Percentiles rank a stretch among this genome's conserved stretches.
Evolutionary conservation across 2,797 vertebrate genomes (phyloP).

Genomic region (Lacerta agilis): DNA sequence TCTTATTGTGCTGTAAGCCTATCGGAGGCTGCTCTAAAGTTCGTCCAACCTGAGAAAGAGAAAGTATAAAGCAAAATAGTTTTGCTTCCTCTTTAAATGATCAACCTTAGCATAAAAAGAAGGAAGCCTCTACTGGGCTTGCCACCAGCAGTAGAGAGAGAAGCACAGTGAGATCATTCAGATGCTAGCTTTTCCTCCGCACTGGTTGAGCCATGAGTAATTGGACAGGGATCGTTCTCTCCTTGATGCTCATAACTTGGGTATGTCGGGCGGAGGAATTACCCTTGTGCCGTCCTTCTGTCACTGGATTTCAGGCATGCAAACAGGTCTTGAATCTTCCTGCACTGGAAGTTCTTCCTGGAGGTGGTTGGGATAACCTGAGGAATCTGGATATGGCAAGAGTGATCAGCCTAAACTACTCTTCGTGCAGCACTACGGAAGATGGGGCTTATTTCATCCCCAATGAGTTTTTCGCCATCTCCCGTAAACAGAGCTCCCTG

Average conservation of each 20-base stretch:
- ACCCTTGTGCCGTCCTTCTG: not conserved
- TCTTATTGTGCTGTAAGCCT: not conserved
- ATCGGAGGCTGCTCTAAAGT: not conserved
- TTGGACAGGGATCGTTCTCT: constrained; percentile 15
- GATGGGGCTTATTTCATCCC: constrained; percentile 89
- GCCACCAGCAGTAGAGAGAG: not conserved
- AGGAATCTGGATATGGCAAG: constrained; percentile 89
- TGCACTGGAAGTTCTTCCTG: constrained; percentile 88
- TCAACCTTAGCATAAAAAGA: not conserved
- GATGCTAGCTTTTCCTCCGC: not conserved
- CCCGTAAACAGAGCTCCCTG: constrained; percentile 86
- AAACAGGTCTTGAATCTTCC: constrained; percentile 73
- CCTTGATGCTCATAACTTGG: not conserved
- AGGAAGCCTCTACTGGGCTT: constrained; percentile 19
- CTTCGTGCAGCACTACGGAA: constrained; percentile 87
- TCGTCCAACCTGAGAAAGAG: not conserved
- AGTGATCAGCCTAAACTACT: constrained; percentile 87
- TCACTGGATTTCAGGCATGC: constrained; percentile 77
- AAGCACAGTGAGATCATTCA: constrained; percentile 46
- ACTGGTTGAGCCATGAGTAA: constrained; percentile 39
- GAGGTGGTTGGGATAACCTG: constrained; percentile 94
- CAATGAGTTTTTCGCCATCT: constrained; percentile 87
- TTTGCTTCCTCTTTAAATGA: constrained; percentile 56
- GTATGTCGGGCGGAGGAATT: not conserved
- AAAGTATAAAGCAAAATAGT: not conserved